phyloP scores from a whole-genome alignment of 2,888 invertebrate species.

The Ariolimax columbianus region DNA sequence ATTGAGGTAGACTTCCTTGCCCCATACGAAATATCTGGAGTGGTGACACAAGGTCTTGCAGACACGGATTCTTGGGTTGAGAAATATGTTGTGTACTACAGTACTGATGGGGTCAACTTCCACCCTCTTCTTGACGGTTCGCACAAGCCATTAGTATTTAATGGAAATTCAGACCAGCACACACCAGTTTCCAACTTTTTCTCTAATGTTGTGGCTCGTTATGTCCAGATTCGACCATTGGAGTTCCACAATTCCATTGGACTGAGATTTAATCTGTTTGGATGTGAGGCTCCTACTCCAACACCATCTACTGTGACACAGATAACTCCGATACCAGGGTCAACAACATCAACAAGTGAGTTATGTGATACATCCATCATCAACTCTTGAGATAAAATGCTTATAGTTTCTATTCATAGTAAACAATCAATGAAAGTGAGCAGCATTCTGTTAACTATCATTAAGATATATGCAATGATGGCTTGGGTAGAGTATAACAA shows the following conservation, averaged over 20 bases:
- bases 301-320: constrained; percentile 52
- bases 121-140: constrained; percentile 29
- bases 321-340: constrained; percentile 45
- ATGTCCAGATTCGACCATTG: constrained; percentile 77
- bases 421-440: neutral
- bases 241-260: constrained; percentile 66
- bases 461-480: neutral
- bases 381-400: neutral
- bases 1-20: constrained; percentile 66
- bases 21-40: constrained; percentile 65
- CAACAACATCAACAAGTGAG: constrained; percentile 9
- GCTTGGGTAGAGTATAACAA: neutral
- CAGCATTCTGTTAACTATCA: no score
- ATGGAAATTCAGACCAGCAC: constrained; percentile 54
- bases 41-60: constrained; percentile 65
- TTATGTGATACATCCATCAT: neutral
- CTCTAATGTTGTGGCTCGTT: constrained; percentile 58
- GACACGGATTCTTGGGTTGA: constrained; percentile 61
- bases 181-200: constrained; percentile 57
- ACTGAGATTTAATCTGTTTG: constrained; percentile 67
- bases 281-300: constrained; percentile 63
- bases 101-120: constrained; percentile 64
- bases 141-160: constrained; percentile 80
- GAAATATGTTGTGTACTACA: constrained; percentile 62
- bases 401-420: neutral